Evolutionary conservation across 2,797 vertebrate genomes (phyloP).

Genomic region (Hapalemur alaotrensis): DNA sequence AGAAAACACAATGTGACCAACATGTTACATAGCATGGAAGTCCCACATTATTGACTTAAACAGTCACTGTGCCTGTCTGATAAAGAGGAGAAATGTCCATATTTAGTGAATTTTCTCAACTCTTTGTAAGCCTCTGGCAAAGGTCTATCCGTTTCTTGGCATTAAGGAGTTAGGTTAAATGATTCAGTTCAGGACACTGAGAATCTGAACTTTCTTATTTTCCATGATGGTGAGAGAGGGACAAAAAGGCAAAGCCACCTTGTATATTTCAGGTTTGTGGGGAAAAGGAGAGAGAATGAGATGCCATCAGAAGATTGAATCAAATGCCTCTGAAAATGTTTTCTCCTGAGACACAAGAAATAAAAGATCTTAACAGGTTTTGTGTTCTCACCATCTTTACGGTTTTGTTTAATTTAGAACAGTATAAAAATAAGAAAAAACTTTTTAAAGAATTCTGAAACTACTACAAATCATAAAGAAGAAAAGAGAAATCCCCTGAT

Average conservation of each 20-base stretch:
- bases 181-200: background rate
- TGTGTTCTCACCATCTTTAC: background rate
- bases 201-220: background rate
- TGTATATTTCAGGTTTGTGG: background rate
- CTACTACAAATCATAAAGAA: background rate
- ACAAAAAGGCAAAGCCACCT: background rate
- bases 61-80: background rate
- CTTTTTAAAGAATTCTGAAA: background rate
- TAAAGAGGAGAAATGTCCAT: background rate
- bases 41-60: background rate
- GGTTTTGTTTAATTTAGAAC: background rate
- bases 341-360: background rate
- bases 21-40: background rate
- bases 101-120: background rate
- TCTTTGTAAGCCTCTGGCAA: background rate
- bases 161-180: constrained; percentile 36
- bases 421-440: background rate
- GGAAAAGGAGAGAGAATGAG: background rate
- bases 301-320: background rate
- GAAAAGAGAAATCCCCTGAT: background rate
- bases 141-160: background rate
- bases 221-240: background rate
- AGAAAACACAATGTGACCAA: background rate
- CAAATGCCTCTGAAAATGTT: constrained; percentile 15
- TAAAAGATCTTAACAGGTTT: background rate